Evolutionary conservation across 2,888 invertebrate species (phyloP).

Genomic region (Bedellia somnulentella): DNA sequence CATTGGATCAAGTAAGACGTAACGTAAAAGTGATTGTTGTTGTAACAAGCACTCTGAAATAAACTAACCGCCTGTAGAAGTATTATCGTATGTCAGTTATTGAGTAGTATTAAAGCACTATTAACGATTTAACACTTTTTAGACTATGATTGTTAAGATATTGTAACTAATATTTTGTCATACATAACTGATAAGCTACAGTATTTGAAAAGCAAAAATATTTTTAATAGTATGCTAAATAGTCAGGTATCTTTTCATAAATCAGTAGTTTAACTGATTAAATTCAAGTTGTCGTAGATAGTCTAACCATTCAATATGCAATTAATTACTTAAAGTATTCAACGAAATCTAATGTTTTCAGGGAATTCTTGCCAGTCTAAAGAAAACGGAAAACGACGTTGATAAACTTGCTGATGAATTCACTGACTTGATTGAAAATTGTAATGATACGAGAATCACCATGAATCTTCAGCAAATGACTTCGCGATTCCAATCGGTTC

Average conservation of each 20-base stretch:
- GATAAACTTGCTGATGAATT: slow-evolving; percentile 86
- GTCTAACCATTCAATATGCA: too few species aligned
- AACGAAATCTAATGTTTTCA: too few species aligned
- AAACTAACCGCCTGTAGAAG: too few species aligned
- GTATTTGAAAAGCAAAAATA: slow-evolving; percentile 17
- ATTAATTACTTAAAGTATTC: too few species aligned
- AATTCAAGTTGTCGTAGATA: slow-evolving; percentile 52
- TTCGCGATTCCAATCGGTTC: slow-evolving; percentile 86
- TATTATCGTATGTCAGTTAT: too few species aligned
- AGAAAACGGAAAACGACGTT: slow-evolving; percentile 83
- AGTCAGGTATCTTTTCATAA: slow-evolving; percentile 34
- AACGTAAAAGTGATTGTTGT: too few species aligned
- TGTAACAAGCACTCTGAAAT: too few species aligned
- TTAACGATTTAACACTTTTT: too few species aligned
- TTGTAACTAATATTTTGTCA: too few species aligned
- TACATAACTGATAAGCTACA: too few species aligned
- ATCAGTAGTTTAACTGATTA: slow-evolving; percentile 41
- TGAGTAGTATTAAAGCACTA: too few species aligned
- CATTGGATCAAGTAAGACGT: slow-evolving; percentile 86
- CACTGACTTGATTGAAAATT: slow-evolving; percentile 80
- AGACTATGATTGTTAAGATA: too few species aligned
- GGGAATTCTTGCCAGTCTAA: slow-evolving; percentile 75
- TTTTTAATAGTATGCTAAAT: slow-evolving; percentile 19
- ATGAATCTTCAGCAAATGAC: slow-evolving; percentile 88
- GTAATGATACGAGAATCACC: slow-evolving; percentile 84